These are phyloP conservation scores for Drosophila putrida DNA, from an alignment of 2,888 invertebrate genomes.

Conservation along the genomic window DNA sequence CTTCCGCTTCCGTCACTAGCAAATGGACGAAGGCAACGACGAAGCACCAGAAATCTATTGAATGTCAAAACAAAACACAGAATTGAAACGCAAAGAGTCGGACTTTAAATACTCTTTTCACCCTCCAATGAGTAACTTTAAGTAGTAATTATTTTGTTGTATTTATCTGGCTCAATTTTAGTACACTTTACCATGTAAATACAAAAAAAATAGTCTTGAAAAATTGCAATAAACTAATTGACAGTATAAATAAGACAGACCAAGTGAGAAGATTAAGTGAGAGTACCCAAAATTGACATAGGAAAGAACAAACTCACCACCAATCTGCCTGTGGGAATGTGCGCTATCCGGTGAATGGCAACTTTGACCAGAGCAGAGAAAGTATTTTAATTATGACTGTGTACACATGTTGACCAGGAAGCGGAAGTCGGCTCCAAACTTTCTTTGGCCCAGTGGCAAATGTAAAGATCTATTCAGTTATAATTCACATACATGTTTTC, in stretches of 20 bases:
- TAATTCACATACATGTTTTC: constrained; percentile 7
- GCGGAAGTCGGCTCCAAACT: constrained; percentile 49
- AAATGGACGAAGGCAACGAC: constrained; percentile 28
- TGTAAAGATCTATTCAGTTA: constrained; percentile 6
- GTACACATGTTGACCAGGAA: constrained; percentile 59
- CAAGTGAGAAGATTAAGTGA: not conserved
- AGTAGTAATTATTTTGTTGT: not conserved
- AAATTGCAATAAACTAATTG: not conserved
- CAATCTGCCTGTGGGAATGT: constrained; percentile 35
- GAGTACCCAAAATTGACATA: not conserved
- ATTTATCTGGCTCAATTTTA: not conserved
- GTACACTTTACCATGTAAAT: not conserved
- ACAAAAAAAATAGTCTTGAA: not conserved
- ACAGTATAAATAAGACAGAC: not conserved
- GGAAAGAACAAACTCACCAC: constrained; percentile 47
- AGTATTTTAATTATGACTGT: constrained; percentile 72
- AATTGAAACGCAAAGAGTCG: not conserved
- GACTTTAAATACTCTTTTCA: constrained; percentile 30
- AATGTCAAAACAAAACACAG: constrained; percentile 65
- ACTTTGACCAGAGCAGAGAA: constrained; percentile 53
- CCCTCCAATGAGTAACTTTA: not conserved
- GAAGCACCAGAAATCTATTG: constrained; percentile 58
- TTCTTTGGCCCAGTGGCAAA: constrained; percentile 27
- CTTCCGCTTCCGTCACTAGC: constrained; percentile 55
- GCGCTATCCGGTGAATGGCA: constrained; percentile 57